Evolutionary conservation across 1,140 invertebrate species (phyloP).

Genomic region (Coenobita brevimanus): DNA sequence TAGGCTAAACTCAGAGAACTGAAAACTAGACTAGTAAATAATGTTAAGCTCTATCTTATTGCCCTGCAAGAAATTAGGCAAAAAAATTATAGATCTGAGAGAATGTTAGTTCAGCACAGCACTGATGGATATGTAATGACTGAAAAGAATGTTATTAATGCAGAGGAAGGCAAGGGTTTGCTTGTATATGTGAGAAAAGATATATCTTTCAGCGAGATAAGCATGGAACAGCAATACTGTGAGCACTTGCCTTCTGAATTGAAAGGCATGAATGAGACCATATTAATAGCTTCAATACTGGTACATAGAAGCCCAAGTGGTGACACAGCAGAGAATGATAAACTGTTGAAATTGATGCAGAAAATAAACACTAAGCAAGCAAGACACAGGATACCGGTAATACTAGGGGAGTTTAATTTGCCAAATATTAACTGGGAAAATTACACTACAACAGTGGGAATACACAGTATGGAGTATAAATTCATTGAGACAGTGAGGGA

Average conservation of each 20-base stretch:
- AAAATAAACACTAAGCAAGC: not conserved
- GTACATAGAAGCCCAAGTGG: conserved; percentile 7
- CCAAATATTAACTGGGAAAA: conserved; percentile 21
- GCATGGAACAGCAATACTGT: conserved; percentile 32
- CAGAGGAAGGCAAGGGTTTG: not conserved
- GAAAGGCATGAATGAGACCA: not conserved
- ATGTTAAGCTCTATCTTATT: too few species aligned
- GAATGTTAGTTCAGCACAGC: too few species aligned
- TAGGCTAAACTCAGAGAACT: too few species aligned
- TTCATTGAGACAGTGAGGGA: too few species aligned
- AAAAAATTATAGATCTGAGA: too few species aligned
- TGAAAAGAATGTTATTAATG: conserved; percentile 18
- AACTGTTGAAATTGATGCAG: conserved; percentile 5
- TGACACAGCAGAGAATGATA: conserved; percentile 6
- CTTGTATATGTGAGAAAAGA: conserved; percentile 17
- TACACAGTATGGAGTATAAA: not conserved
- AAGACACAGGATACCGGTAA: conserved; percentile 4
- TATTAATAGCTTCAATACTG: conserved; percentile 23
- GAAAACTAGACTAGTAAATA: too few species aligned
- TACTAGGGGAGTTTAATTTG: conserved; percentile 18
- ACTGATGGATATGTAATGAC: conserved; percentile 5
- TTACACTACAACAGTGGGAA: conserved; percentile 12
- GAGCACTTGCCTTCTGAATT: not conserved
- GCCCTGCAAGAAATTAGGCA: too few species aligned
- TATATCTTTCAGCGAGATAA: not conserved